Evolutionary conservation across 2,113 vertebrate species (phyloP).

Genomic region (Corythornis vintsioides): DNA sequence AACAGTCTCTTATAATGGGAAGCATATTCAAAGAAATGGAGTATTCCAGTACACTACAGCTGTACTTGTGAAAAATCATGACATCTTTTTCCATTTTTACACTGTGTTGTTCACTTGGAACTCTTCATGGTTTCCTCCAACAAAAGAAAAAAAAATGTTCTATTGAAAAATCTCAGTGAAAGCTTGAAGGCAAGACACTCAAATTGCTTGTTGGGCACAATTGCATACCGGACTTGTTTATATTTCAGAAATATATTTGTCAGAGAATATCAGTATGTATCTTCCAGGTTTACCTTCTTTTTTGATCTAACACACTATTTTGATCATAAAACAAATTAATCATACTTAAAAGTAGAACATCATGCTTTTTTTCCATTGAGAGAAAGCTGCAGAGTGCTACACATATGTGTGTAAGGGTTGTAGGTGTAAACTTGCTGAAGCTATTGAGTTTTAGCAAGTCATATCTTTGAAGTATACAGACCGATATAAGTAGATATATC

Average conservation of each 20-base stretch:
- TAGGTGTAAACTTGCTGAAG: not conserved
- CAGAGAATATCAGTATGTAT: not conserved
- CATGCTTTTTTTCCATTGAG: not conserved
- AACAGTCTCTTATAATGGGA: not conserved
- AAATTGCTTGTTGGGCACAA: constrained; percentile 20
- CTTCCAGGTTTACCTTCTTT: constrained; percentile 11
- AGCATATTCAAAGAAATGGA: not conserved
- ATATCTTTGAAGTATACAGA: not conserved
- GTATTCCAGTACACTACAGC: not conserved
- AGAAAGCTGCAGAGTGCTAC: not conserved
- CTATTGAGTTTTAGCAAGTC: not conserved
- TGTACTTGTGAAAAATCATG: not conserved
- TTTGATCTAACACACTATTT: not conserved
- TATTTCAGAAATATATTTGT: constrained; percentile 40
- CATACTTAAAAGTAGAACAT: not conserved
- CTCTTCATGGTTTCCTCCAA: not conserved
- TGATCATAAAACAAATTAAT: constrained; percentile 1
- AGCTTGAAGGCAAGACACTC: constrained; percentile 3
- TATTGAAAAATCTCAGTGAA: not conserved
- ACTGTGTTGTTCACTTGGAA: not conserved
- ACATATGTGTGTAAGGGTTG: not conserved
- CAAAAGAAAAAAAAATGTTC: not conserved
- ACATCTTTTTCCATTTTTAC: not conserved
- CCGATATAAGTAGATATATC: not conserved
- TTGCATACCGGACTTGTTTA: constrained; percentile 9